Base-by-base conservation (phyloP, 2,113 vertebrate genomes). In the Paramisgurnus dabryanus region DNA sequence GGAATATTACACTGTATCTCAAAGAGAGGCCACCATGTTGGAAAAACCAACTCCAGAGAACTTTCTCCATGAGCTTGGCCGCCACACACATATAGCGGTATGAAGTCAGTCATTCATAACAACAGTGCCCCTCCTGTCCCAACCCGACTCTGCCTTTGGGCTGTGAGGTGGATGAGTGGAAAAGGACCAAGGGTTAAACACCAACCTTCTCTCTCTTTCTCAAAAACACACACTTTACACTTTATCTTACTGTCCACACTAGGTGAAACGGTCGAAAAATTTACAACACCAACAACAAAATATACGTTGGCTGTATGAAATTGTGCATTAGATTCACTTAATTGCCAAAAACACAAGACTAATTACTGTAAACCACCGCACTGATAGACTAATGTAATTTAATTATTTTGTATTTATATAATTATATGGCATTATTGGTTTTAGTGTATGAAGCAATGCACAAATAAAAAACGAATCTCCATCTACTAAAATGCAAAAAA, bases 61-160 rank as follows among this genome's bases (percentile, higher is more conserved):
- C 92, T 93, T 92, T 94, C 92, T 94, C 94, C 93, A 92, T 95
- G 93, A 94, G 89, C 90, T 49, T 10, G 90, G 93, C 93, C 94
- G 94, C 87, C 89, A 72, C 88, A 92, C 91, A 57, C 89, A 93
- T 92, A 91, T 92, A 91, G 91, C 89, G 91, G 72, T 74, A 80
- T 5, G 4, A 77, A 86, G 82, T 84, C 91, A 90, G 90, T 92
- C 92, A 90, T 84, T 84, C 82, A 84, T 80, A 71, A 80, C 64
- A 75, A 79, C 82, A 83, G 66, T 67, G 69, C 57, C 72, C 60
- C 70, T 67, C 78, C 67, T 79, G 77, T 79, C 77, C 55, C 11
- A 13, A 22, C 66, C 41, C 41, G 41, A 57, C 22, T 10, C 75
- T 64, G 67, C 45, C 45, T 64, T 58, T 63, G 67, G 43, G 45